Evolutionary conservation across 2,797 vertebrate species (phyloP), one percentile per base, ranked within the genome.

Genomic region (Mus caroli): DNA sequence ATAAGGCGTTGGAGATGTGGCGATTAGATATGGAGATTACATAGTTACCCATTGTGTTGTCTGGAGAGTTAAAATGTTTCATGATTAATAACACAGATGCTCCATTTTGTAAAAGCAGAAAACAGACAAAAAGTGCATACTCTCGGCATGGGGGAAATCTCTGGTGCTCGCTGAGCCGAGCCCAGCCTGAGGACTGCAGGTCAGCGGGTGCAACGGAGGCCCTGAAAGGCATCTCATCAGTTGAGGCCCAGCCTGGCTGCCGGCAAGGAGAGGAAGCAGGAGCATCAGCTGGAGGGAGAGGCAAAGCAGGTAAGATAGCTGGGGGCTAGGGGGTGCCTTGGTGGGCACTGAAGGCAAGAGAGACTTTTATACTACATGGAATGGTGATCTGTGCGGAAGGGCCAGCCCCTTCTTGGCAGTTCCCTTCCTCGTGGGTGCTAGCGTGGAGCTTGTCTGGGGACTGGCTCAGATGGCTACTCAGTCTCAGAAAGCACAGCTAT

Each of bases 401-500:
- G 52, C 85, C 43, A 73, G 17, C 54, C 50, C 60, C 4, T 40
- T 73, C 54, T 62, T 6, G 28, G 54, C 67, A 37, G 0, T 31
- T 26, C 50, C 46, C 77, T 84, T 60, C 82, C 80, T 86, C 46
- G 43, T 1, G 77, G 64, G 67, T 91, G 37, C 76, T 31, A 40
- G 76, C 62, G 31, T 22, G 10, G 1, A 4, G 86, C 54, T 80
- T 7, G 13, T n/a, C 90, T 52, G 50, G 7, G 50, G n/a, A 17
- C 79, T 87, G 10, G 58, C 67, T 84, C 85, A 80, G 58, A 54
- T 54, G 46, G 15, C 86, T 17, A 86, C 77, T 76, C 50, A 24
- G 83, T 52, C 43, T 80, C 71, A 86, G 73, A 46, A 90, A 85
- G 82, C 26, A 50, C 83, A 73, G 92, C 73, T 94, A 46, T 22